Evolutionary conservation across 2,113 vertebrate genomes (phyloP), one percentile per base, ranked within the genome.

Genomic region (Myodes glareolus): DNA sequence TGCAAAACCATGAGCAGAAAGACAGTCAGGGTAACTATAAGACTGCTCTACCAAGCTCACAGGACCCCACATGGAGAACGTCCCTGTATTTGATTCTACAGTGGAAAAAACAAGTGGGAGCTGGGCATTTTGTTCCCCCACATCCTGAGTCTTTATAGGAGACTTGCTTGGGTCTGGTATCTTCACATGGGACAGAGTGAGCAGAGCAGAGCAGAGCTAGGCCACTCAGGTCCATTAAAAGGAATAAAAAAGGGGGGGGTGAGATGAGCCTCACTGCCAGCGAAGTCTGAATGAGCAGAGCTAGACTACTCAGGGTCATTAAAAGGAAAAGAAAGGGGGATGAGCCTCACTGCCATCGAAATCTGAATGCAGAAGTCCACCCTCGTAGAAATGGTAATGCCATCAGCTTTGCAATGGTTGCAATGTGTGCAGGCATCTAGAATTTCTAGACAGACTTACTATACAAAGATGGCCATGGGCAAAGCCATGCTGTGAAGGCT

Each of bases 191-290:
- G 45, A 70, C 6, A 70, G 33, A 52, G 14, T 19, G 25, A 42
- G 23, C 13, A 47, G 16, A 29, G 23, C 13, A 47, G 16, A 29
- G 63, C 16, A n/a, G 23, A 29, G 50, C 27, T 33, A 33, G 33
- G 4, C 23, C 58, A 61, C 33, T 12, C 11, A 55, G 25, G 68
- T 50, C 36, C 68, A 31, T 17, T 39, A 19, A 10, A 50, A 39
- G 17, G n/a, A 10, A 55, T n/a, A 39, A 31, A 42, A 0, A 1
- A 3, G 5, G 55, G 55, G 6, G 0, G 16, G 36, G 61, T 1
- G 16, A 7, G n/a, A 75, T 1, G 16, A 7, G n/a, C 50, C 12
- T 17, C 50, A 55, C 31, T 31, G 36, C 47, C 42, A 61, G 5
- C 14, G 3, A 73, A 58, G 36, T 45, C 7, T n/a, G n/a, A n/a